phyloP scores from a whole-genome alignment of 2,888 invertebrate genomes.

The Trissolcus brochymenae region DNA sequence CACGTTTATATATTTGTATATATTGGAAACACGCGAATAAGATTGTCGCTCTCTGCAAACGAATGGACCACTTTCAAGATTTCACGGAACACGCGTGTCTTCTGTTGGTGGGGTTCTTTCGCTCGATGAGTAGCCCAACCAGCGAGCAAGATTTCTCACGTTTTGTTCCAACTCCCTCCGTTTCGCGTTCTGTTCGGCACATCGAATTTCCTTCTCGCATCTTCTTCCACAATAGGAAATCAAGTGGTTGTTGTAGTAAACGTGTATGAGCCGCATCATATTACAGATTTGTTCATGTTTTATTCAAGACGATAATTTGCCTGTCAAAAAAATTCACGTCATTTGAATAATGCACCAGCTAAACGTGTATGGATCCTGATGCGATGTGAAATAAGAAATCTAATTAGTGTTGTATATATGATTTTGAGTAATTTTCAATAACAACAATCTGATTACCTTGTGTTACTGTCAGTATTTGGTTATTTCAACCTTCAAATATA shows the following conservation, averaged over 20 bases:
- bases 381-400: neutral
- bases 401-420: neutral
- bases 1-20: constrained; percentile 26
- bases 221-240: constrained; percentile 19
- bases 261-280: constrained; percentile 7
- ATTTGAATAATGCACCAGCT: neutral
- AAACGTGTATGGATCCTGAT: neutral
- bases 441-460: neutral
- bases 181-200: constrained; percentile 10
- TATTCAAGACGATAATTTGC: constrained; percentile 10
- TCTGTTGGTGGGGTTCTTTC: neutral
- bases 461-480: too few relatives aligned
- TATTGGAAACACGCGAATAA: constrained; percentile 14
- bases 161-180: constrained; percentile 18
- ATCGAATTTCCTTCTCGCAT: constrained; percentile 26
- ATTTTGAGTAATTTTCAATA: neutral
- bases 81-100: constrained; percentile 3
- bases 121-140: constrained; percentile 8
- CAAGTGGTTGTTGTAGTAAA: constrained; percentile 17
- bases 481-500: too few relatives aligned
- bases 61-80: constrained; percentile 14
- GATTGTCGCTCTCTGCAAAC: constrained; percentile 26
- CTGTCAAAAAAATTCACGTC: constrained; percentile 9
- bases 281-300: constrained; percentile 9
- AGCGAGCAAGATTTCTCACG: constrained; percentile 19